Conservation (phyloP, 2,113 vertebrate genomes). For the Ornithorhynchus anatinus region DNA sequence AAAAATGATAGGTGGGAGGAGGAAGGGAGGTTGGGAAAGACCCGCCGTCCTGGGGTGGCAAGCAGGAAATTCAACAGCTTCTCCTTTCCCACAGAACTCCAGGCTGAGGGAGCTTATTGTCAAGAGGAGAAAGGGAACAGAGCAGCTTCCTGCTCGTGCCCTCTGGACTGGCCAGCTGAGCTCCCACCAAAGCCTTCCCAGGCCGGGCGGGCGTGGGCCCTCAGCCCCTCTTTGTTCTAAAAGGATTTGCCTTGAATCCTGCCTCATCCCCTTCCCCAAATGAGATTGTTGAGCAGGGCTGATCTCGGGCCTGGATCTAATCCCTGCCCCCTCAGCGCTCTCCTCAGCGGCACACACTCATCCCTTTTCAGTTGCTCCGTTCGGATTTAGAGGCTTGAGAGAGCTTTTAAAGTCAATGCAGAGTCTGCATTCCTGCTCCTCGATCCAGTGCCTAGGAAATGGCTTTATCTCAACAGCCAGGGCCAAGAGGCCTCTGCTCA, state of each 20-base stretch:
- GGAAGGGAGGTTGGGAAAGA: too few species aligned
- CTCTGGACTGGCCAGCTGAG: too few species aligned
- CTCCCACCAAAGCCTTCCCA: too few species aligned
- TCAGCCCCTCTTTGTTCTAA: constrained; percentile 49
- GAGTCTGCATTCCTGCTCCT: constrained; percentile 52
- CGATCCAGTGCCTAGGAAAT: constrained; percentile 10
- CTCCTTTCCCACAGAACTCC: too few species aligned
- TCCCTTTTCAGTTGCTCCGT: constrained; percentile 57
- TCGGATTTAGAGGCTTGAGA: constrained; percentile 56
- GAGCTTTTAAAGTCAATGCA: constrained; percentile 55
- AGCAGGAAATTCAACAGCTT: too few species aligned
- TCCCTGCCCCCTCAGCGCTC: constrained; percentile 41
- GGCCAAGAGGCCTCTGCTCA: constrained; percentile 30
- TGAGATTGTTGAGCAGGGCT: neutral
- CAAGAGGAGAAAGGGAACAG: constrained; percentile 1
- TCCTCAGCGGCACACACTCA: constrained; percentile 23
- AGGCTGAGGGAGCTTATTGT: too few species aligned
- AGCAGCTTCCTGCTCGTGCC: constrained; percentile 41
- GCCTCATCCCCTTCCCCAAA: constrained; percentile 42
- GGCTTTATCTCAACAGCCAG: neutral
- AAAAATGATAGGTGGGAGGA: too few species aligned
- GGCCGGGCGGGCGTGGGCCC: constrained; percentile 24
- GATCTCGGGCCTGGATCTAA: constrained; percentile 34
- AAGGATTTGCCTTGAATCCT: constrained; percentile 71
- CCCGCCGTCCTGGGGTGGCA: too few species aligned